Percentiles rank a stretch among this genome's conserved stretches.
Evolutionary conservation across 2,797 vertebrate genomes (phyloP).

Genomic region (Scleropages formosus): DNA sequence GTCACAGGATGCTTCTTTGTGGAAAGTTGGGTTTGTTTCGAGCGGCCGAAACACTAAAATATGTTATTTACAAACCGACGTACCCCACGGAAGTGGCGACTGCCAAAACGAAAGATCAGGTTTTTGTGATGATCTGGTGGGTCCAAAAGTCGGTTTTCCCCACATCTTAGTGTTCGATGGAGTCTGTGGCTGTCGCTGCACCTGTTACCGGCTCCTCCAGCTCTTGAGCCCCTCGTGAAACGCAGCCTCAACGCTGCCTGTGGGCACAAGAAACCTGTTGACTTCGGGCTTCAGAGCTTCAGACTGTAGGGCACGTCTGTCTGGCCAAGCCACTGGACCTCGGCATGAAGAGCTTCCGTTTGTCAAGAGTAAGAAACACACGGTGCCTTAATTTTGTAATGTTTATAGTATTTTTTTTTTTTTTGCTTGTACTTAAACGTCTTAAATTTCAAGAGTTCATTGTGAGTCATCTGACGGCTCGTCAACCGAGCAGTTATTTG

Average conservation of each 20-base stretch:
- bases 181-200: not conserved
- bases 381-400: slow-evolving; percentile 69
- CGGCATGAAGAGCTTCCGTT: not conserved
- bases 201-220: not conserved
- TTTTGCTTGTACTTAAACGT: slow-evolving; percentile 49
- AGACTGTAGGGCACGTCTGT: not conserved
- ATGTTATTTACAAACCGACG: too few relatives aligned
- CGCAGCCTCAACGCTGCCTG: not conserved
- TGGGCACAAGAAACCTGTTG: not conserved
- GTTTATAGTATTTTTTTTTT: slow-evolving; percentile 54
- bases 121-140: too few relatives aligned
- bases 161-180: too few relatives aligned
- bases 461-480: slow-evolving; percentile 35
- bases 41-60: too few relatives aligned
- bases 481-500: not conserved
- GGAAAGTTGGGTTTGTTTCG: too few relatives aligned
- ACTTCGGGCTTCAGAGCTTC: not conserved
- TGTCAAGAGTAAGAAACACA: slow-evolving; percentile 36
- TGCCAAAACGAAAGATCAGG: too few relatives aligned
- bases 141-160: too few relatives aligned
- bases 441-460: slow-evolving; percentile 44
- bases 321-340: not conserved
- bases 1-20: too few relatives aligned
- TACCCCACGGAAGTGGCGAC: too few relatives aligned
- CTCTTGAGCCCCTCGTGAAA: not conserved